Percentiles rank a stretch among this genome's conserved stretches.
phyloP scores from a whole-genome alignment of 2,113 vertebrate species.

The Eulacestoma nigropectus region DNA sequence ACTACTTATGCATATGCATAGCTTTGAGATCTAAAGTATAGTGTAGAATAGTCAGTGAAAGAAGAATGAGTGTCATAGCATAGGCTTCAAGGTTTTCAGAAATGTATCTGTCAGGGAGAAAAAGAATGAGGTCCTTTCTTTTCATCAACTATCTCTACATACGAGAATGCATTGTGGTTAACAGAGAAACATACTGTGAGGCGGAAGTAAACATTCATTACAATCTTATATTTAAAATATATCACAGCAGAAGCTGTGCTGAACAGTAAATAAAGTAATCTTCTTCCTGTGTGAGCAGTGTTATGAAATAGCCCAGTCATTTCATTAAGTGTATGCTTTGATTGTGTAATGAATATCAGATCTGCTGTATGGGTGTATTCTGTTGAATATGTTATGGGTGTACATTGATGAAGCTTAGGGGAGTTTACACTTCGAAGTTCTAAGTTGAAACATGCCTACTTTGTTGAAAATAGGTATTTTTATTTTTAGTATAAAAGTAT shows the following conservation, averaged over 20 bases:
- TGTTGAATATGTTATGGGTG: neutral
- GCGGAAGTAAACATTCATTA: neutral
- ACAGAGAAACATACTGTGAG: neutral
- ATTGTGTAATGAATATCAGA: neutral
- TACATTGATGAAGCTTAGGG: neutral
- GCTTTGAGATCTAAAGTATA: neutral
- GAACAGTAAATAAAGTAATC: neutral
- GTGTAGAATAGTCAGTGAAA: neutral
- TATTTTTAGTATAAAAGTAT: neutral
- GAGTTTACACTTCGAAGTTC: neutral
- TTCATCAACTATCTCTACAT: neutral
- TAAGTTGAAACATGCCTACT: neutral
- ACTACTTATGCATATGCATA: neutral
- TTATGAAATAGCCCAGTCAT: neutral
- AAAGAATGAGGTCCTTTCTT: neutral
- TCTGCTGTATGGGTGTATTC: neutral
- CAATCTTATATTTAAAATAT: neutral
- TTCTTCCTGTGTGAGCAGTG: neutral
- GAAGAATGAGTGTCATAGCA: neutral
- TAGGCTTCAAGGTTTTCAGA: neutral
- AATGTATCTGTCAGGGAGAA: accelerated
- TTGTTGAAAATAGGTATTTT: neutral
- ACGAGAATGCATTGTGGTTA: neutral
- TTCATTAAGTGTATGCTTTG: neutral
- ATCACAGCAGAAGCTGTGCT: neutral